Evolutionary conservation across 2,888 invertebrate genomes (phyloP), one percentile per base, ranked within the genome.

Genomic region (Lithosia quadra): DNA sequence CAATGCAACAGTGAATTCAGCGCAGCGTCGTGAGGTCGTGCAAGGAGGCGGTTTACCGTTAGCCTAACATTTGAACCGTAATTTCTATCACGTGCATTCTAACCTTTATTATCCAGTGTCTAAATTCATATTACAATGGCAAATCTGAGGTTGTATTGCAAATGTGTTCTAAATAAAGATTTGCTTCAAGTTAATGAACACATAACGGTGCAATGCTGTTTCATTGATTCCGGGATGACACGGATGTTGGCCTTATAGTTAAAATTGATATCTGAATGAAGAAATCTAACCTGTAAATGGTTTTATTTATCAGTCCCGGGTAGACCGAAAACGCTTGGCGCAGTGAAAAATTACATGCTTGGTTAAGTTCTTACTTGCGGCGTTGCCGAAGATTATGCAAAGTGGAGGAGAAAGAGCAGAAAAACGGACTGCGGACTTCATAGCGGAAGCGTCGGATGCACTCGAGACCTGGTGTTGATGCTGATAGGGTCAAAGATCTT

Each of bases 1-100:
- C 79, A 84, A 78, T 81, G 72, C 75, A 75, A 70, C 71, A 62
- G 64, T 71, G 63, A 64, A 73, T 73, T 72, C 71, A 72, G 79
- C 76, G 73, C 75, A 76, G 79, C 74, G 72, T 78, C 76, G 74
- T 78, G 80, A 82, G 79, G 70, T 79, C 76, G 76, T 72, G 75
- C 73, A 80, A 81, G 80, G 69, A 83, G 86, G 86, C 84, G 83
- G 74, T 68, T 71, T 84, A 86, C 86, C 84, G 87, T 86, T 85
- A 73, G 68, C 73, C 72, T 74, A 79, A 77, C 77, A 78, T 77
- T 80, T 80, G 77, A 81, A 78, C 80, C 81, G 75, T 22, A 79
- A 82, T 79, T 79, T 76, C 72, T 74, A 76, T 74, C 72, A 78
- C 74, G 59, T 68, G 68, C 60, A 60, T 36, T n/a, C 67, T 67